phyloP scores from a whole-genome alignment of 2,113 vertebrate genomes.

The Paralichthys olivaceus region DNA sequence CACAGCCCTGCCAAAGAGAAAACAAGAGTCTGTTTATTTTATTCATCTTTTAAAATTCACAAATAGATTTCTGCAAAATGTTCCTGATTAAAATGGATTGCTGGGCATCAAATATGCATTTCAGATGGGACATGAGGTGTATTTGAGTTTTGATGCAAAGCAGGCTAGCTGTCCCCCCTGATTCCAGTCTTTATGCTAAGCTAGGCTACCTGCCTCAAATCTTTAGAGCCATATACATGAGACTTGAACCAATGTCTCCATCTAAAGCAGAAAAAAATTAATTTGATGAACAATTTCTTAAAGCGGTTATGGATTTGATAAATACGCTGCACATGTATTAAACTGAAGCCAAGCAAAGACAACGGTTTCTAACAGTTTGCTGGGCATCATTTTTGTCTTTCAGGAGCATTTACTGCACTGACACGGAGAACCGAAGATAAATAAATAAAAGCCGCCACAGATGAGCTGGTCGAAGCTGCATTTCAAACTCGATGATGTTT shows the following conservation, averaged over 20 bases:
- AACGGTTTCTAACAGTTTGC: background rate
- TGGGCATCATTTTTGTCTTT: background rate
- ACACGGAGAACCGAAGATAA: conserved; percentile 12
- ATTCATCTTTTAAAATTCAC: conserved; percentile 62
- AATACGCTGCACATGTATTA: background rate
- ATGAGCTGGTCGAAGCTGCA: conserved; percentile 20
- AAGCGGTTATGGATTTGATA: background rate
- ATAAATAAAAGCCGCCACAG: conserved; percentile 25
- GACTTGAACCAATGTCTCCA: too few species aligned
- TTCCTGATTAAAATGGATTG: conserved; percentile 65
- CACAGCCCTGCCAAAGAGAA: conserved; percentile 60
- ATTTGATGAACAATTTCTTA: background rate
- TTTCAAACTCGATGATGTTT: conserved; percentile 48
- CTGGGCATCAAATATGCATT: background rate
- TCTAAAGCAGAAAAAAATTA: background rate
- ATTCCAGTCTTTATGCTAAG: too few species aligned
- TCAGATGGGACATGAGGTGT: too few species aligned
- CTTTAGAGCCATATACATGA: too few species aligned
- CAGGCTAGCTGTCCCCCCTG: too few species aligned
- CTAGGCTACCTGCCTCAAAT: too few species aligned
- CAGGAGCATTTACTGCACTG: conserved; percentile 17
- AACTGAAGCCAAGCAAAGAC: background rate
- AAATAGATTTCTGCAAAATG: conserved; percentile 72
- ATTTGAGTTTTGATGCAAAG: too few species aligned
- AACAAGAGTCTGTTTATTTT: conserved; percentile 66